A percentile compares a stretch with the other conserved stretches of the same genome.
These are phyloP conservation scores for Helicoverpa assulta DNA, from an alignment of 2,888 invertebrate species.

Conservation along the genomic window DNA sequence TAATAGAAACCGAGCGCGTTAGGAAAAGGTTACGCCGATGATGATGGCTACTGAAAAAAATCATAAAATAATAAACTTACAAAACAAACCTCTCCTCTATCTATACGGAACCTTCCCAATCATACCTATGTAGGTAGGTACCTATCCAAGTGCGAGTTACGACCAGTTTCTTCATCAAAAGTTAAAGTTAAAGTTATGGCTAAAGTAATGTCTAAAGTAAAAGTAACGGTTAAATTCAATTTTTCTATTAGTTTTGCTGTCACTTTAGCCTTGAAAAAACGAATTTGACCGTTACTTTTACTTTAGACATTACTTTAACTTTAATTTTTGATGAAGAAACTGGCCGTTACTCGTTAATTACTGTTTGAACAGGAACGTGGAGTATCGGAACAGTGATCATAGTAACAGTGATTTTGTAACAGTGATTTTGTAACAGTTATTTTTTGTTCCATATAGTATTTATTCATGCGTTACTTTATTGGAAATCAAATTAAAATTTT, in stretches of 20 bases:
- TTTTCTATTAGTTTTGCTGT: no score
- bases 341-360: slow-evolving; percentile 63
- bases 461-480: slow-evolving; percentile 37
- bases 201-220: no score
- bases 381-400: slow-evolving; percentile 24
- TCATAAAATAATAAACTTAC: neutral
- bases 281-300: no score
- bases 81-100: neutral
- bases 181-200: no score
- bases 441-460: slow-evolving; percentile 17
- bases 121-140: neutral
- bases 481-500: slow-evolving; percentile 26
- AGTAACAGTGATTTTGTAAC: slow-evolving; percentile 51
- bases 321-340: no score
- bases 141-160: slow-evolving; percentile 23
- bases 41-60: neutral
- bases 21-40: no score
- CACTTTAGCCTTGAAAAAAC: no score
- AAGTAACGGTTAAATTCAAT: no score
- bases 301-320: no score
- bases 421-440: slow-evolving; percentile 26
- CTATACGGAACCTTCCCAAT: slow-evolving; percentile 7
- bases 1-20: no score
- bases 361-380: slow-evolving; percentile 53
- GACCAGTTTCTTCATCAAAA: no score